Evolutionary conservation across 2,888 invertebrate species (phyloP), one percentile per base, ranked within the genome.

Genomic region (Drosophila meridiana): DNA sequence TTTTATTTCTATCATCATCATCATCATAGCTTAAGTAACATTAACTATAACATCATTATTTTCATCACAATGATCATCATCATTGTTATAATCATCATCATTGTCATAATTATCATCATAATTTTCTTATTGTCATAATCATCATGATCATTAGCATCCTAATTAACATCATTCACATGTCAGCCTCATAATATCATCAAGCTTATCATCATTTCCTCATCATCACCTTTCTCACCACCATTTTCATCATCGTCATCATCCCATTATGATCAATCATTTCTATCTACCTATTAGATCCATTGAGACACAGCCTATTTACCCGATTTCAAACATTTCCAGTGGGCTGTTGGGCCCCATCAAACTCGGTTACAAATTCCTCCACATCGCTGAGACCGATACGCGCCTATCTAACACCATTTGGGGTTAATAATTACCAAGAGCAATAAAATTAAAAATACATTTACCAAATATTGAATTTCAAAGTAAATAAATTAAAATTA

Each of bases 381-480:
- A 36, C 69, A 84, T 78, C 81, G 28, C 13, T 3, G 28, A 6
- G 34, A 8, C 38, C 50, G 78, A 78, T 80, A 57, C 43, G 63
- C 53, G 38, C 42, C 42, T 43, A 62, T 69, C 61, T 53, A 77
- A 60, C 65, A 81, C 63, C 69, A 71, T 61, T 75, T 75, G 50
- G 47, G 69, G 57, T 67, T 71, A 76, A 84, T 85, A 87, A 87
- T 79, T 76, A 86, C 73, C 70, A 60, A 57, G 58, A 34, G 75
- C 67, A 76, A 69, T 79, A 74, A 86, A 83, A 80, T 79, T 81
- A 78, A 87, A 87, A 84, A 84, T 72, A 80, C 86, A 87, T 87
- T 83, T 78, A 90, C 74, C 83, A 87, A 91, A 90, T 90, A 90
- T 90, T 90, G 86, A 90, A 91, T 90, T 91, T 90, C 90, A 91